A percentile compares a stretch with the other conserved stretches of the same genome.
phyloP scores from a whole-genome alignment of 2,888 invertebrate species.

The Stratiomys singularior region DNA sequence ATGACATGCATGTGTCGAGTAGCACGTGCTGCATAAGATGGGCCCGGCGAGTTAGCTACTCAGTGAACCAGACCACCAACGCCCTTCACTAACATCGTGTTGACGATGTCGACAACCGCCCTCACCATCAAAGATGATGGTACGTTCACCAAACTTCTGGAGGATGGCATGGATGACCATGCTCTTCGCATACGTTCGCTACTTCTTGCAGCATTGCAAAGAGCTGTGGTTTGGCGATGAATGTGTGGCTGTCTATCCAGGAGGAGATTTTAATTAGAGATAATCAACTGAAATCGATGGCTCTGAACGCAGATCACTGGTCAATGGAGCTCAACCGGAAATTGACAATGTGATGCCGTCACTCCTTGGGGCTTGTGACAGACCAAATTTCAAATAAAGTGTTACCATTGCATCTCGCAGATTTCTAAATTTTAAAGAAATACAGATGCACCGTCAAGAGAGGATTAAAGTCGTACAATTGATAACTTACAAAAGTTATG shows the following conservation, averaged over 20 bases:
- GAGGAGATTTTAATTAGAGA: constrained; percentile 49
- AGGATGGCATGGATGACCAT: too few relatives aligned
- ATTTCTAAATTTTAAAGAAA: too few relatives aligned
- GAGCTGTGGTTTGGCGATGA: background rate
- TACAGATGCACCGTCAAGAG: too few relatives aligned
- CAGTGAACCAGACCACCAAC: background rate
- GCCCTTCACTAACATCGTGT: background rate
- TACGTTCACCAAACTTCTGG: too few relatives aligned
- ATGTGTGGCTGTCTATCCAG: background rate
- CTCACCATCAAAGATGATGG: background rate
- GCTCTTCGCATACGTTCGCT: background rate
- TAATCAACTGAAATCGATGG: constrained; percentile 47
- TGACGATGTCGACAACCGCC: background rate
- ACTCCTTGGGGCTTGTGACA: constrained; percentile 13
- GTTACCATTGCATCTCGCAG: too few relatives aligned
- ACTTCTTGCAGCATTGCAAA: background rate
- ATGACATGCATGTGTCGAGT: too few relatives aligned
- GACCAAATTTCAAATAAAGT: background rate
- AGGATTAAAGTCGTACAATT: too few relatives aligned
- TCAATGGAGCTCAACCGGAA: constrained; percentile 37
- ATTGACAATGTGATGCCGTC: constrained; percentile 40
- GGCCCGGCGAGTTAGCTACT: too few relatives aligned
- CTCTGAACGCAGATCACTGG: constrained; percentile 42
- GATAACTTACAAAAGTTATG: too few relatives aligned
- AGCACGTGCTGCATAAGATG: too few relatives aligned